phyloP scores from a whole-genome alignment of 2,888 invertebrate species.

The Lydus trimaculatus region DNA sequence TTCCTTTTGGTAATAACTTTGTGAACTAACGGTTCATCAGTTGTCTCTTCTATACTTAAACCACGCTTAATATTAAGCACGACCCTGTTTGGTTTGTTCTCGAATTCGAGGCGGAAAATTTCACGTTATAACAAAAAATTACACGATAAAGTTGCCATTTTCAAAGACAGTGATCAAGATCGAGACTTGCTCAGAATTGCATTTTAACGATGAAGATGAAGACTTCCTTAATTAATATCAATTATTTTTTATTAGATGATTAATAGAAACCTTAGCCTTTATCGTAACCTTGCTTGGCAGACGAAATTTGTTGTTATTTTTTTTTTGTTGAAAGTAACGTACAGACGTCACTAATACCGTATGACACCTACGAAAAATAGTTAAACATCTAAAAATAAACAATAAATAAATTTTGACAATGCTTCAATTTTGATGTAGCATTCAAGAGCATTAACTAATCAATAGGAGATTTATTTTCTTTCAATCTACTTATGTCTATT shows the following conservation, averaged over 20 bases:
- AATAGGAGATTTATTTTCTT: not conserved
- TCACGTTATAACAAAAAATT: no score
- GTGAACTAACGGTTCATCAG: no score
- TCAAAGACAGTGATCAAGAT: not conserved
- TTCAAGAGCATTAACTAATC: not conserved
- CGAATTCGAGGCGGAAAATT: no score
- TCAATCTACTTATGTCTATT: not conserved
- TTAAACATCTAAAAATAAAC: not conserved
- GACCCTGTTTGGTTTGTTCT: no score
- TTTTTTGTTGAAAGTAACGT: not conserved
- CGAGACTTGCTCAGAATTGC: no score
- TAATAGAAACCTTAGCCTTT: not conserved
- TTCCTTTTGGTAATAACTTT: no score
- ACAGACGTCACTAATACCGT: not conserved
- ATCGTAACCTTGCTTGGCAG: not conserved
- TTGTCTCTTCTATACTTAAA: no score
- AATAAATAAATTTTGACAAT: not conserved
- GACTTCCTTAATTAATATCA: no score
- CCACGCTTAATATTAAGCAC: no score
- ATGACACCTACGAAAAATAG: constrained; percentile 1
- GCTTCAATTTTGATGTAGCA: not conserved
- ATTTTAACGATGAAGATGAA: no score
- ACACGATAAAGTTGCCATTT: no score
- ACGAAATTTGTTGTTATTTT: not conserved
- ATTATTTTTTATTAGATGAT: not conserved